phyloP scores from a whole-genome alignment of 92 coral and sea anemone genomes.

The Zoanthus gigantus region DNA sequence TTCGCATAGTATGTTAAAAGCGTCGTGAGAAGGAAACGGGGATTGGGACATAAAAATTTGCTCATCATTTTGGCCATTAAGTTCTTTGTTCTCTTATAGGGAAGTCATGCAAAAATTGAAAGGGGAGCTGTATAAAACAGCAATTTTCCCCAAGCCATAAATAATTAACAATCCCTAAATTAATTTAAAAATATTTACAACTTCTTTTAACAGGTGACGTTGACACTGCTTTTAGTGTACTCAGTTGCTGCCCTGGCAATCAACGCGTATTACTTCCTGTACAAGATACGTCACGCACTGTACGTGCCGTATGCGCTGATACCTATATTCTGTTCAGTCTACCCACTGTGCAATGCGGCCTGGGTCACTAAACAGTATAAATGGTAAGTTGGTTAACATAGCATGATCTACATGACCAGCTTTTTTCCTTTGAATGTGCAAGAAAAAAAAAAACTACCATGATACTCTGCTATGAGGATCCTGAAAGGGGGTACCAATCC shows the following conservation, averaged over 20 bases:
- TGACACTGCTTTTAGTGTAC: conserved; percentile 76
- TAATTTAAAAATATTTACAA: not conserved
- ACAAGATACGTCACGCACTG: conserved; percentile 76
- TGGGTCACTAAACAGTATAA: conserved; percentile 93
- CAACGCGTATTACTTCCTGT: conserved; percentile 86
- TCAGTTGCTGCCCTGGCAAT: conserved; percentile 84
- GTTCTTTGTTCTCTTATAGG: not conserved
- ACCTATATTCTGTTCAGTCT: conserved; percentile 79
- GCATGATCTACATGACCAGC: too few species aligned
- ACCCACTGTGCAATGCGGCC: conserved; percentile 91
- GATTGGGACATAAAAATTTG: too few species aligned
- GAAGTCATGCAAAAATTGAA: not conserved
- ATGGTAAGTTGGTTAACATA: conserved; percentile 63
- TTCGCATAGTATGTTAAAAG: too few species aligned
- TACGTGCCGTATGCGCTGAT: conserved; percentile 78
- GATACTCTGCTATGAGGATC: not conserved
- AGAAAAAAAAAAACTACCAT: not conserved
- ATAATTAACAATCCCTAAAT: not conserved
- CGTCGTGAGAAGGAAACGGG: too few species aligned
- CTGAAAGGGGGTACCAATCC: too few species aligned
- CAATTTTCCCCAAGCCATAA: too few species aligned
- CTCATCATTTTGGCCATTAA: not conserved
- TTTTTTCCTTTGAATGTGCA: not conserved
- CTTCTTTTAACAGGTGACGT: conserved; percentile 57
- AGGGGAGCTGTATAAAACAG: too few species aligned